Evolutionary conservation across 2,888 invertebrate species (phyloP), one percentile per base, ranked within the genome.

Genomic region (Miltochrista miniata): DNA sequence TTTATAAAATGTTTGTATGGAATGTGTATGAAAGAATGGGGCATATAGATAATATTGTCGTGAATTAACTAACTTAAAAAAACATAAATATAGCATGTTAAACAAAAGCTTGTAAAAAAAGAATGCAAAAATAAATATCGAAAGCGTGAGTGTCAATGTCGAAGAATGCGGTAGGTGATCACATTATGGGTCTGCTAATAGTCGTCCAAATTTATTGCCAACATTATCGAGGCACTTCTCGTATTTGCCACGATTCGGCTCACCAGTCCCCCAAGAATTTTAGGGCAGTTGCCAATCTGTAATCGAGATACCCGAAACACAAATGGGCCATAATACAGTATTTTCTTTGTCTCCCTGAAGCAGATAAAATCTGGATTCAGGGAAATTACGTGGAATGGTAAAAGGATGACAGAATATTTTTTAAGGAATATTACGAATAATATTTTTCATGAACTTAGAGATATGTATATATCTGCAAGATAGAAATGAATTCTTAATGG

Each of bases 181-280:
- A 74, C 66, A 64, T 64, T 64, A 68, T 61, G 67, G 64, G 61
- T 57, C 58, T 54, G 57, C 66, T 66, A 77, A 78, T 81, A 77
- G 71, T 64, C 71, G 74, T 71, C 61, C 54, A 64, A 74, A 82
- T 83, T 79, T 81, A 83, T 83, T 65, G 69, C 33, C 51, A 49
- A 70, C 79, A 79, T 81, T 81, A 81, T 79, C 82, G 70, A 61
- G 54, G 48, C 67, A 71, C 77, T 83, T 78, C 76, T 73, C 81
- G 76, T 79, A 82, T 79, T 79, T 76, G 70, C 70, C 70, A 70
- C 78, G 74, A 67, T 75, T 66, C 72, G 59, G 68, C 68, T 63
- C 68, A 72, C 60, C 59, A 53, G 60, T 63, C 71, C 68, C 69
- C 47, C 45, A 66, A 59, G 70, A 54, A 62, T 63, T 69, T 70